These are phyloP conservation scores for Furnarius figulus DNA, from an alignment of 2,113 vertebrate genomes.

Conservation along the genomic window DNA sequence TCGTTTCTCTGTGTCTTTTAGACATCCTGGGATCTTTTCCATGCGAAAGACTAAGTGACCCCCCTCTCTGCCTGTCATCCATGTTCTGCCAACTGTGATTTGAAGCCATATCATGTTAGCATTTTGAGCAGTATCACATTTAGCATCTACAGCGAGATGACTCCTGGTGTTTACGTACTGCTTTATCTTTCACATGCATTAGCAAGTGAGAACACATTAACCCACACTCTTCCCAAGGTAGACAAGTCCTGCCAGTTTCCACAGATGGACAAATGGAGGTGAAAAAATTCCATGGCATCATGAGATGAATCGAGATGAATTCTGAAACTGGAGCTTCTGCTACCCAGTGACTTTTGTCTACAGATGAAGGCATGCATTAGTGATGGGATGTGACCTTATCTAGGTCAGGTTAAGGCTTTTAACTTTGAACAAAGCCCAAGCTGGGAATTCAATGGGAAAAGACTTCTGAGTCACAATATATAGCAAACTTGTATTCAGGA, in stretches of 20 bases:
- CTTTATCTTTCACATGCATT: neutral
- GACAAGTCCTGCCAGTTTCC: neutral
- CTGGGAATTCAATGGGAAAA: neutral
- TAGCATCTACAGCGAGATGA: neutral
- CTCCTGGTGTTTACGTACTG: fast-evolving
- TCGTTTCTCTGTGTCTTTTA: neutral
- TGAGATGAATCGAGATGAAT: fast-evolving
- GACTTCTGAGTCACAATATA: neutral
- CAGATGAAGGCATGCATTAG: neutral
- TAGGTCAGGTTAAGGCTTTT: neutral
- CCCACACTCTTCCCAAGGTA: neutral
- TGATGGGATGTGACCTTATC: neutral
- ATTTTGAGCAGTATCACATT: neutral
- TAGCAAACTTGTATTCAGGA: conserved; percentile 4
- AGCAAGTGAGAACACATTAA: neutral
- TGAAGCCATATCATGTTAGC: neutral
- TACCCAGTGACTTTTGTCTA: neutral
- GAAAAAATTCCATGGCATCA: neutral
- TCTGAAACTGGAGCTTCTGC: neutral
- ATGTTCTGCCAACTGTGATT: neutral
- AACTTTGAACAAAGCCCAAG: neutral
- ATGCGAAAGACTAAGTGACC: neutral
- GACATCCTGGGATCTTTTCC: neutral
- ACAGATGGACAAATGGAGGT: neutral
- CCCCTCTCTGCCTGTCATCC: neutral